Conservation (phyloP, 2,113 vertebrate genomes). For the Holacanthus passer region DNA sequence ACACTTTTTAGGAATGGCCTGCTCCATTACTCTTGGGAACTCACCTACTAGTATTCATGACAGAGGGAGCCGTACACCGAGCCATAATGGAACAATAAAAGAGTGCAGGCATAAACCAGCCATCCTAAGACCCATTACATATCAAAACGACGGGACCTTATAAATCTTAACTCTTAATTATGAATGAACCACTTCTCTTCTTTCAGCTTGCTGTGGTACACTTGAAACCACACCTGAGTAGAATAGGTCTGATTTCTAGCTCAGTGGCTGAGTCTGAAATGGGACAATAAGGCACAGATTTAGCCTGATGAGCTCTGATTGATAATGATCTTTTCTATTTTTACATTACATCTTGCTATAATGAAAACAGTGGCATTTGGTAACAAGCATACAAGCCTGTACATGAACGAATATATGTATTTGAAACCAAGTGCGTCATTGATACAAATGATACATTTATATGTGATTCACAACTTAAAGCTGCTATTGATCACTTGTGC, state of each 20-base stretch:
- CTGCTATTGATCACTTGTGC: neutral
- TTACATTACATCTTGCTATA: neutral
- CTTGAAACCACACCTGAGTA: slow-evolving; percentile 42
- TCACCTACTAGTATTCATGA: slow-evolving; percentile 36
- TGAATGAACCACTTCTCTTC: slow-evolving; percentile 59
- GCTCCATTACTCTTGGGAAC: slow-evolving; percentile 36
- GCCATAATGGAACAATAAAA: slow-evolving; percentile 59
- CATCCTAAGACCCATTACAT: slow-evolving; percentile 63
- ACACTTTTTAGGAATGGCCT: slow-evolving; percentile 35
- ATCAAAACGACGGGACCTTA: slow-evolving; percentile 56
- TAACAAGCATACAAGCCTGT: neutral
- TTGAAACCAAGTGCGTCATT: neutral
- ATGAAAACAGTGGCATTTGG: neutral
- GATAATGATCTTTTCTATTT: slow-evolving; percentile 32
- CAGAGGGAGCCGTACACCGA: slow-evolving; percentile 35
- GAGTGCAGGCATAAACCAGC: slow-evolving; percentile 35
- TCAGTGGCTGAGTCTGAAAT: slow-evolving; percentile 27
- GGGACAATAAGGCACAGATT: slow-evolving; percentile 13
- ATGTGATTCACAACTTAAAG: neutral
- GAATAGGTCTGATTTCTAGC: slow-evolving; percentile 23
- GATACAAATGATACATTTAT: neutral
- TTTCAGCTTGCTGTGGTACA: slow-evolving; percentile 31
- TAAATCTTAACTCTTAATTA: slow-evolving; percentile 70
- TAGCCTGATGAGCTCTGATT: slow-evolving; percentile 20
- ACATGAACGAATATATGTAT: neutral